Evolutionary conservation across 1,140 invertebrate genomes (phyloP), one percentile per base, ranked within the genome.

Genomic region (Solenopsis fugax): DNA sequence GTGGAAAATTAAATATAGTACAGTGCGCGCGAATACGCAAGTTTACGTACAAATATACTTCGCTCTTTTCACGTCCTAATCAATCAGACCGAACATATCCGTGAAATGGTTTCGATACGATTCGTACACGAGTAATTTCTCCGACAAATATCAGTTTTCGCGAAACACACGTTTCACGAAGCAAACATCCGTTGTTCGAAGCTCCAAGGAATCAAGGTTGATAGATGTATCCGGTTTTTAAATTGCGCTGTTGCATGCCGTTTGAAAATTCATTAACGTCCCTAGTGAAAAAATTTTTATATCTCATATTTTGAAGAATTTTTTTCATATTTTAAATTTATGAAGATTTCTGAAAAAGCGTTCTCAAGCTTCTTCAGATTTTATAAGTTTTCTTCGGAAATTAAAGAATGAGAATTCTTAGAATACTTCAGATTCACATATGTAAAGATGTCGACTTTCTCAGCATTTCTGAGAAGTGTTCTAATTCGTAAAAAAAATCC

Each of bases 1-100:
- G n/a, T 41, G n/a, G 29, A 62, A 73, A 84, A 60, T 75, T 84
- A 84, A 84, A 84, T 62, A 60, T 37, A 60, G 41, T 16, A 4
- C 16, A 18, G 21, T 34, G 13, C 34, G 0, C 45, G 16, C 52
- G 54, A 58, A 24, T 56, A 54, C 13, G 52, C 34, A 29, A 41
- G 56, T 67, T 37, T 16, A n/a, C 45, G 18, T 64, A 12, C 29
- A n/a, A n/a, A 73, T n/a, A 16, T n/a, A 29, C 10, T 16, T 18
- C 18, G 29, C 10, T n/a, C 34, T 2, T 13, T 58, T 67, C 24
- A 29, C 85, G 24, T 41, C 12, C 24, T 13, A 0, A 5, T 34
- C 13, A 67, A 10, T 41, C 5, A n/a, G 62, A 48, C 2, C 52
- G 16, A 54, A 37, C 34, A 48, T 48, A 13, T 54, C 9, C 18